These are phyloP conservation scores for Eutrigla gurnardus DNA, from an alignment of 2,797 vertebrate genomes.

Conservation along the genomic window DNA sequence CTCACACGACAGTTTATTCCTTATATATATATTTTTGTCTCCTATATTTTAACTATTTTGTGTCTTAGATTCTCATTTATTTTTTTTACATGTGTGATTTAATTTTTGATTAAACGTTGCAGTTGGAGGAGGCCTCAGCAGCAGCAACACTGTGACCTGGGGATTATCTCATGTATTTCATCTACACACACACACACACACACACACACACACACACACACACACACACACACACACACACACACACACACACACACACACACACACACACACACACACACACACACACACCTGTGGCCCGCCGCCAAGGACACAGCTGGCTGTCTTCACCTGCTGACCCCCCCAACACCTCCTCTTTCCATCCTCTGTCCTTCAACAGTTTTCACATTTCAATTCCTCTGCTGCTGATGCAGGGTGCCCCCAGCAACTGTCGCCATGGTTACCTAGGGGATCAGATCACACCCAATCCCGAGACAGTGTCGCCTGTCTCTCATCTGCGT, in stretches of 20 bases:
- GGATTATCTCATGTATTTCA: slow-evolving; percentile 25
- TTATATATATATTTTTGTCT: no score
- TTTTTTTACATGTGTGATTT: no score
- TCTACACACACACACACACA: slow-evolving; percentile 5
- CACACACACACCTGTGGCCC: slow-evolving; percentile 30
- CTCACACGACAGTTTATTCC: no score
- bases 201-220: slow-evolving; percentile 11
- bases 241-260: slow-evolving; percentile 21
- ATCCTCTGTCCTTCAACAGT: slow-evolving; percentile 46
- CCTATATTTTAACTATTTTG: no score
- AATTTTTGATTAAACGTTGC: no score
- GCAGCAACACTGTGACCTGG: slow-evolving; percentile 12
- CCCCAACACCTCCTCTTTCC: background rate
- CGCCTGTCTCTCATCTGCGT: no score
- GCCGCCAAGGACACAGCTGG: slow-evolving; percentile 38
- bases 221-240: slow-evolving; percentile 11
- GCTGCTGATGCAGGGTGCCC: slow-evolving; percentile 13
- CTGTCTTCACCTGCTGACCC: slow-evolving; percentile 25
- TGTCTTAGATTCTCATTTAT: no score
- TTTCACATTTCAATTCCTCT: slow-evolving; percentile 28
- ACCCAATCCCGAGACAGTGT: slow-evolving; percentile 39
- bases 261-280: no score
- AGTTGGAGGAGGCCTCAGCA: background rate
- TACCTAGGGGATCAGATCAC: slow-evolving; percentile 28
- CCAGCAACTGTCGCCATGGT: slow-evolving; percentile 46